Evolutionary conservation across 2,797 vertebrate species (phyloP), one percentile per base, ranked within the genome.

Genomic region (Microctenopoma steveboyesi): DNA sequence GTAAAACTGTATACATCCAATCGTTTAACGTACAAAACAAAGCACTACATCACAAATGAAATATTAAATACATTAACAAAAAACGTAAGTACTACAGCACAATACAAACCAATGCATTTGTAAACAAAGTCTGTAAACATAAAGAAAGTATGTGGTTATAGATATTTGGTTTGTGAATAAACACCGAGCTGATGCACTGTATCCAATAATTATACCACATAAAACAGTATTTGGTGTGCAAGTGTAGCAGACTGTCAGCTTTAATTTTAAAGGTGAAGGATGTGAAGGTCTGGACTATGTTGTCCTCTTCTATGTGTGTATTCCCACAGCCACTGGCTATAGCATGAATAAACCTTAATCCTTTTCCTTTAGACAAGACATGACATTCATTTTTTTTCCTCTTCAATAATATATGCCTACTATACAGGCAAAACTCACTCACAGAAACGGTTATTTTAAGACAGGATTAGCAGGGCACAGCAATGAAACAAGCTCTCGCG

Each of bases 81-180:
- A 86, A 84, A 85, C 61, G 58, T 18, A 82, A 76, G 70, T 79
- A 85, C 67, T 72, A 70, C 46, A 78, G 62, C 81, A 88, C 72
- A 65, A 75, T 70, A 89, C 66, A 84, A 87, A 80, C 73, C 53
- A 68, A 83, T 62, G 69, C 59, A 79, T 85, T 77, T 86, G 88
- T 91, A 90, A 93, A 89, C 82, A 72, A 87, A 81, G 56, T 64
- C 62, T 78, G 79, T 85, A 84, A 91, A 86, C 79, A 70, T 71
- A 86, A 80, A 63, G n/a, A 15, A 81, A 76, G 69, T 70, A 73
- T 82, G 74, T 84, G 77, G 82, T 84, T 82, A 79, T 50, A 84
- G 61, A 81, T 81, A 88, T 91, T 91, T 92, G 88, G 88, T 91
- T 73, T 81, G 80, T 85, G 74, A 59, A 46, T 64, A 88, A 89